Evolutionary conservation across 2,888 invertebrate species (phyloP).

Genomic region (Tipula helvola): DNA sequence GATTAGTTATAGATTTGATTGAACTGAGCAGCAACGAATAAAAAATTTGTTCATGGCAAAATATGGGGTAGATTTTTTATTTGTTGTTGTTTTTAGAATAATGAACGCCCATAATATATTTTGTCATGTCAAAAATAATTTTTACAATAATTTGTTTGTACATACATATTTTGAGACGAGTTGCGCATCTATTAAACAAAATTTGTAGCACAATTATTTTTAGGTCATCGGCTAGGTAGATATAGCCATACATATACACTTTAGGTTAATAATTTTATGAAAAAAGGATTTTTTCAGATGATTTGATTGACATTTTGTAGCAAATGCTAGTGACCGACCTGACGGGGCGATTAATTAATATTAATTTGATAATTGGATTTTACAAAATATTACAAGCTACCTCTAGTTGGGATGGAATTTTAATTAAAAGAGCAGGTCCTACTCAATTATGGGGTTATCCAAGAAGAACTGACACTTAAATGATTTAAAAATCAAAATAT

Average conservation of each 20-base stretch:
- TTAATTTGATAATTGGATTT: too few relatives aligned
- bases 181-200: neutral
- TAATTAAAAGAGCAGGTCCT: too few relatives aligned
- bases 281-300: neutral
- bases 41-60: neutral
- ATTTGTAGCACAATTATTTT: neutral
- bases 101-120: neutral
- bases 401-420: too few relatives aligned
- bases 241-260: neutral
- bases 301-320: too few relatives aligned
- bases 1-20: slow-evolving; percentile 4
- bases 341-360: too few relatives aligned
- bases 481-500: too few relatives aligned
- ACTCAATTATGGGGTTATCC: too few relatives aligned
- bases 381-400: too few relatives aligned
- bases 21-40: neutral
- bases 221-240: neutral
- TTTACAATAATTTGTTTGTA: neutral
- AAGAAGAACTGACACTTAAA: too few relatives aligned
- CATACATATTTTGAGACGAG: neutral
- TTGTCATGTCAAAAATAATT: neutral
- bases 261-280: neutral
- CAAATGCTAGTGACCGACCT: too few relatives aligned
- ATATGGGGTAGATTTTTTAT: neutral
- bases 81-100: neutral